These are phyloP conservation scores for Sebastes trivittatus DNA, from an alignment of 2,797 vertebrate genomes.

Conservation along the genomic window DNA sequence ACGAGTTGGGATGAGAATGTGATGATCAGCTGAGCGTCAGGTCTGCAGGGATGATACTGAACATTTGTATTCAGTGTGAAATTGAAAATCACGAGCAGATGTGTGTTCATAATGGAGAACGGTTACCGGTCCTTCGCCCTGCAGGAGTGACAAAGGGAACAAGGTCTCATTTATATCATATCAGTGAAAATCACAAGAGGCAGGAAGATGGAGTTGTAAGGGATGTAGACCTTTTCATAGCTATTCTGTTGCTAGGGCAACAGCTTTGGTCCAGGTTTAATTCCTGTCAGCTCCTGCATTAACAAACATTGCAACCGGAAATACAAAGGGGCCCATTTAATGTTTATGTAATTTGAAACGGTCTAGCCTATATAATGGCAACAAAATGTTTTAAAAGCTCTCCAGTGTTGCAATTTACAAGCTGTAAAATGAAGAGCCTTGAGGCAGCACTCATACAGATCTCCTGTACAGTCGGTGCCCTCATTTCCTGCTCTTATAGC, in stretches of 20 bases:
- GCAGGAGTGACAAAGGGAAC: background rate
- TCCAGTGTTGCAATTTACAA: background rate
- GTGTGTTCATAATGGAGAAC: background rate
- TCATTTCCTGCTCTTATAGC: constrained; percentile 40
- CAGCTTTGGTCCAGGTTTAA: too few relatives aligned
- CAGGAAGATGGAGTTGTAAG: background rate
- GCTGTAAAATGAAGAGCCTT: background rate
- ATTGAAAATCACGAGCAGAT: background rate
- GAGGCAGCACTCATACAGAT: background rate
- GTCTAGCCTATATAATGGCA: background rate
- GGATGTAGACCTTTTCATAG: background rate
- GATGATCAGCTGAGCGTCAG: constrained; percentile 32
- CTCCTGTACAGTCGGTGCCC: background rate
- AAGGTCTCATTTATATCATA: background rate
- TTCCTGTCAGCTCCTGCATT: background rate
- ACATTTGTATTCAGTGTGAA: background rate
- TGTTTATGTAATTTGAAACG: background rate
- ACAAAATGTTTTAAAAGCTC: background rate
- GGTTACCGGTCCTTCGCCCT: background rate
- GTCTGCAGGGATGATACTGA: background rate
- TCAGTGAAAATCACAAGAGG: background rate
- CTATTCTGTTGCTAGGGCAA: background rate
- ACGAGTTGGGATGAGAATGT: too few relatives aligned
- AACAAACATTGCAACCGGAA: background rate
- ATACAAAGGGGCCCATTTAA: background rate